Percentiles rank a stretch among this genome's conserved stretches.
These are phyloP conservation scores for Leptobrachium ailaonicum DNA, from an alignment of 2,113 vertebrate species.

Conservation along the genomic window DNA sequence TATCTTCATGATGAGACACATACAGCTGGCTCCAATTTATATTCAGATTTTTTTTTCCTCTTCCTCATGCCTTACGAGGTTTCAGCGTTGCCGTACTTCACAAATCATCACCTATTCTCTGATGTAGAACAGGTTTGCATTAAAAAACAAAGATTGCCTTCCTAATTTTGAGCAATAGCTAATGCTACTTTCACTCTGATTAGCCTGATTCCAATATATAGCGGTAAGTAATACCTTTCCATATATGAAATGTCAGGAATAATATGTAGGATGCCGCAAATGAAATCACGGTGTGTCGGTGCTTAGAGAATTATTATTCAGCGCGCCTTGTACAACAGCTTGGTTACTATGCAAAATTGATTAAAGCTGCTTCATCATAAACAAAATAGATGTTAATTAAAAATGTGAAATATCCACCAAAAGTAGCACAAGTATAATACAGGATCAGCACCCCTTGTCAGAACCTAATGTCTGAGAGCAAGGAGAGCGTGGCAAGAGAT, in stretches of 20 bases:
- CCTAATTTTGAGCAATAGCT: background rate
- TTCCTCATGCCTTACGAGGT: slow-evolving; percentile 1
- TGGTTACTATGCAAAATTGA: too few species aligned
- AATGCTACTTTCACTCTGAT: background rate
- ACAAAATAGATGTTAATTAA: too few species aligned
- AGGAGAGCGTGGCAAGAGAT: too few species aligned
- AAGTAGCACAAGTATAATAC: too few species aligned
- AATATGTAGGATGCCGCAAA: background rate
- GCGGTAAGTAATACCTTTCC: background rate
- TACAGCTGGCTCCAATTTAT: slow-evolving; percentile 25
- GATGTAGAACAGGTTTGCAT: background rate
- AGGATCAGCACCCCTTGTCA: too few species aligned
- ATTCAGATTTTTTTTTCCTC: slow-evolving; percentile 26
- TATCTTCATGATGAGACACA: slow-evolving; percentile 23
- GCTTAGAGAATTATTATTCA: too few species aligned
- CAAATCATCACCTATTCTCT: slow-evolving; percentile 11
- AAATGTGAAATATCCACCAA: too few species aligned
- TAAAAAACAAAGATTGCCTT: background rate
- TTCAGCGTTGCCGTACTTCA: slow-evolving; percentile 16
- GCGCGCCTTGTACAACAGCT: too few species aligned
- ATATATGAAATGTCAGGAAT: background rate
- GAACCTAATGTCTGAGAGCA: too few species aligned
- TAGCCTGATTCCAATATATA: background rate
- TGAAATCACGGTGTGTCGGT: too few species aligned
- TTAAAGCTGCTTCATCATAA: too few species aligned